These are phyloP conservation scores for Ameiurus melas DNA, from an alignment of 2,113 vertebrate genomes.

Conservation along the genomic window DNA sequence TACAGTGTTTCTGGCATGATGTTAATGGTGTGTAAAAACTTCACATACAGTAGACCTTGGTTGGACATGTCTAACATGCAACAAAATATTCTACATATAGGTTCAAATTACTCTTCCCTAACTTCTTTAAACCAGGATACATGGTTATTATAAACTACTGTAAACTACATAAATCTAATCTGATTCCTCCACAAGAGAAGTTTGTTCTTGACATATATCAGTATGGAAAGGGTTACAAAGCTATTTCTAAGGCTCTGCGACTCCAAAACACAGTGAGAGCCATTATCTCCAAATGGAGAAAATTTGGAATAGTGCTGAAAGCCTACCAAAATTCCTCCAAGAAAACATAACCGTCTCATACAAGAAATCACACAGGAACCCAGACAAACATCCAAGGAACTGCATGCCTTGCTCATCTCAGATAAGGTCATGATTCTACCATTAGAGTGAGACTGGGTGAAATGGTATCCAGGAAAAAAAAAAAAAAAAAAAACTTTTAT, in stretches of 20 bases:
- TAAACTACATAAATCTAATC: background rate
- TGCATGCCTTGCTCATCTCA: background rate
- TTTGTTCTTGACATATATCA: background rate
- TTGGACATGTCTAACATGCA: background rate
- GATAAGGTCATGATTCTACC: background rate
- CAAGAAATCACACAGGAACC: background rate
- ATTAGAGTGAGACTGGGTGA: background rate
- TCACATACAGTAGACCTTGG: background rate
- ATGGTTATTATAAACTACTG: background rate
- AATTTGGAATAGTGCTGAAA: background rate
- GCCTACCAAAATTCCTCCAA: background rate
- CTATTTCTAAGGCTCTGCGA: background rate
- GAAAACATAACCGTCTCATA: background rate
- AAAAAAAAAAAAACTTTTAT: too few relatives aligned
- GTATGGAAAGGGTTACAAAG: background rate
- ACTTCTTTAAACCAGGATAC: background rate
- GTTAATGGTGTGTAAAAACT: background rate
- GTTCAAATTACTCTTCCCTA: background rate
- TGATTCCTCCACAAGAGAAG: background rate
- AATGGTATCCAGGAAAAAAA: background rate
- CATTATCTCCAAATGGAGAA: background rate
- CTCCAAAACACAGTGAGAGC: background rate
- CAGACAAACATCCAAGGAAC: background rate
- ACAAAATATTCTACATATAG: background rate
- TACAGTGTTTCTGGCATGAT: background rate